Conservation (phyloP, 2,888 invertebrate species). For the Capitulum mitella region DNA sequence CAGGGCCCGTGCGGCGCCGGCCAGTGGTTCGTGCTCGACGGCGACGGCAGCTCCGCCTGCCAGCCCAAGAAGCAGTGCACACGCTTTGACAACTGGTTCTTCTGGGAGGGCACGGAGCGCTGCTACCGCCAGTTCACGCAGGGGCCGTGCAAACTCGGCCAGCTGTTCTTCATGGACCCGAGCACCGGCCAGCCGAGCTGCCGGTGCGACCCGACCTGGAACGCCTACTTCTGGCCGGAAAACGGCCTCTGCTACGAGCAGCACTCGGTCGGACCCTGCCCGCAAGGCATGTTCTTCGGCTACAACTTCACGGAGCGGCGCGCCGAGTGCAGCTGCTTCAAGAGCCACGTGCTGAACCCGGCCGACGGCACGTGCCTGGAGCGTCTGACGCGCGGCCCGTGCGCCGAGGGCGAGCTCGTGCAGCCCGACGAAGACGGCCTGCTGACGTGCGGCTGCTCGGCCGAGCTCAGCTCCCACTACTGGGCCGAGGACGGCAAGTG, state of each 20-base stretch:
- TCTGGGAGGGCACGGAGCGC: conserved; percentile 37
- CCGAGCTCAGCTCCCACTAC: conserved; percentile 35
- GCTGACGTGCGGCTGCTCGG: conserved; percentile 35
- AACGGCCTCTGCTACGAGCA: conserved; percentile 37
- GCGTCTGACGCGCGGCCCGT: conserved; percentile 37
- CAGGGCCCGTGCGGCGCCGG: conserved; percentile 36
- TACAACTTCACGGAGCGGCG: conserved; percentile 36
- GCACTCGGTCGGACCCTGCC: conserved; percentile 38
- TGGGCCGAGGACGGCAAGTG: conserved; percentile 36
- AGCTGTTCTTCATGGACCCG: conserved; percentile 37
- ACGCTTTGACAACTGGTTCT: conserved; percentile 38
- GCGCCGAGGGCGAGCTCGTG: conserved; percentile 37
- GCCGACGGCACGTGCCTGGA: conserved; percentile 37
- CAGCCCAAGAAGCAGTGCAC: conserved; percentile 35
- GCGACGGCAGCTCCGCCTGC: conserved; percentile 32
- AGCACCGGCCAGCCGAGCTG: conserved; percentile 37
- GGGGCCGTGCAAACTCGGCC: conserved; percentile 37
- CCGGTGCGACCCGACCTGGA: conserved; percentile 36
- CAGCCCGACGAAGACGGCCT: conserved; percentile 32
- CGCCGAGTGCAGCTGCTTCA: conserved; percentile 38
- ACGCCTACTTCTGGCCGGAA: conserved; percentile 35
- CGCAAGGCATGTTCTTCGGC: conserved; percentile 37
- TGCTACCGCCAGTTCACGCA: conserved; percentile 38
- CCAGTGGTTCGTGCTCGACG: conserved; percentile 35
- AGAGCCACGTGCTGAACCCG: conserved; percentile 36